A percentile compares a stretch with the other conserved stretches of the same genome.
phyloP scores from a whole-genome alignment of 2,888 invertebrate species.

The Drosophila prostipennis region DNA sequence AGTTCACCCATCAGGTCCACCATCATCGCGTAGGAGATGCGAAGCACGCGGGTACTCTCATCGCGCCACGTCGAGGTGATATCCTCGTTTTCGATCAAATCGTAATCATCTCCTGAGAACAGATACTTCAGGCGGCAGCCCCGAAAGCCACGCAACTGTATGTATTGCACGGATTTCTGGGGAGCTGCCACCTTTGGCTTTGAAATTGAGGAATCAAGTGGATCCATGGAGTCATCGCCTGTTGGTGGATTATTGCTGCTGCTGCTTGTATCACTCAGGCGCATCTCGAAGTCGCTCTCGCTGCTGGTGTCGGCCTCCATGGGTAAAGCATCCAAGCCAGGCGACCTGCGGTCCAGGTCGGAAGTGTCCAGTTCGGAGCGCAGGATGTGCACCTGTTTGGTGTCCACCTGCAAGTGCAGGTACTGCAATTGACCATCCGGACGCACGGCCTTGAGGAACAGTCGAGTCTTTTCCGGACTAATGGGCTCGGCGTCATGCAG shows the following conservation, averaged over 20 bases:
- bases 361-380: slow-evolving; percentile 35
- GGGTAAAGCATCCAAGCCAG: no score
- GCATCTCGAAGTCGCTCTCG: slow-evolving; percentile 4
- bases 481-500: slow-evolving; percentile 38
- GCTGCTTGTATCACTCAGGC: slow-evolving; percentile 4
- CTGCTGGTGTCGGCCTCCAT: slow-evolving; percentile 5
- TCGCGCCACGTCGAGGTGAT: slow-evolving; percentile 18
- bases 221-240: neutral
- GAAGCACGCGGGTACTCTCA: slow-evolving; percentile 17
- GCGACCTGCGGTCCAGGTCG: neutral
- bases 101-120: slow-evolving; percentile 28
- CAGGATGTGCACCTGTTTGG: slow-evolving; percentile 32
- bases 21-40: slow-evolving; percentile 54
- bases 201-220: neutral
- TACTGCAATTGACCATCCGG: slow-evolving; percentile 53
- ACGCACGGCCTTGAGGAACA: slow-evolving; percentile 46
- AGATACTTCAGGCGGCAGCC: slow-evolving; percentile 42
- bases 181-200: neutral
- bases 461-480: slow-evolving; percentile 20
- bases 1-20: slow-evolving; percentile 45
- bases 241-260: neutral
- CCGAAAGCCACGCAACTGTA: slow-evolving; percentile 33
- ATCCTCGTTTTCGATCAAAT: slow-evolving; percentile 36
- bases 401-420: slow-evolving; percentile 39
- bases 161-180: slow-evolving; percentile 7